These are phyloP conservation scores for Palaemon carinicauda DNA, from an alignment of 1,140 invertebrate species.

Conservation along the genomic window DNA sequence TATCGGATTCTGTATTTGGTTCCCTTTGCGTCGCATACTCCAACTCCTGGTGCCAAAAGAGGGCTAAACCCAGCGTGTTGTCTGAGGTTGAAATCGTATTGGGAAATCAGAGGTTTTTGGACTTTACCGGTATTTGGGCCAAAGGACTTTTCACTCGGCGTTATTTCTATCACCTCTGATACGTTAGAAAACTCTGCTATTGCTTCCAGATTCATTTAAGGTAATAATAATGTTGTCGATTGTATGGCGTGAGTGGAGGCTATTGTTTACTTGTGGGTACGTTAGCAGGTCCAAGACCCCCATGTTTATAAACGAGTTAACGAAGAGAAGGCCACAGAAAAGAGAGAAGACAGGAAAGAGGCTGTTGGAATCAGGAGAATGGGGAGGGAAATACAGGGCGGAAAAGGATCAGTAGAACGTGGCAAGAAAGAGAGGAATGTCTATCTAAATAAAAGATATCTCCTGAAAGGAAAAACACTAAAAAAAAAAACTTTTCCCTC, in stretches of 20 bases:
- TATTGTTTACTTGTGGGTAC: background rate
- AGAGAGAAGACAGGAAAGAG: background rate
- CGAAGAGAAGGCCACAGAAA: background rate
- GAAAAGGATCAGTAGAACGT: background rate
- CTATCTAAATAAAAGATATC: background rate
- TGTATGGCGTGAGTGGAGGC: background rate
- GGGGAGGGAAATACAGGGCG: background rate
- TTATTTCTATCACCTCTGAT: too few species aligned
- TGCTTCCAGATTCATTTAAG: too few species aligned
- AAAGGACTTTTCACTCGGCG: too few species aligned
- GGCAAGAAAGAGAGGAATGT: background rate
- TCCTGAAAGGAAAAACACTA: background rate
- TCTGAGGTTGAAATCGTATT: too few species aligned
- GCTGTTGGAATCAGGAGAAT: background rate
- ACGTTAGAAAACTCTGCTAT: too few species aligned
- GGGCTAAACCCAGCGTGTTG: background rate
- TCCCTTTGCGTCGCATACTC: background rate
- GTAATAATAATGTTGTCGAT: too few species aligned
- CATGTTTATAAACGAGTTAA: background rate
- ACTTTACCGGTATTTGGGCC: too few species aligned
- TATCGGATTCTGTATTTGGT: background rate
- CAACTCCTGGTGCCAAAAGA: background rate
- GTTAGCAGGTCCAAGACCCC: too few species aligned
- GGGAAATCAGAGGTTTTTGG: too few species aligned
- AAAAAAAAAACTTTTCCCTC: background rate